Conservation (phyloP, 2,888 invertebrate species). For the Osmoderma eremita region DNA sequence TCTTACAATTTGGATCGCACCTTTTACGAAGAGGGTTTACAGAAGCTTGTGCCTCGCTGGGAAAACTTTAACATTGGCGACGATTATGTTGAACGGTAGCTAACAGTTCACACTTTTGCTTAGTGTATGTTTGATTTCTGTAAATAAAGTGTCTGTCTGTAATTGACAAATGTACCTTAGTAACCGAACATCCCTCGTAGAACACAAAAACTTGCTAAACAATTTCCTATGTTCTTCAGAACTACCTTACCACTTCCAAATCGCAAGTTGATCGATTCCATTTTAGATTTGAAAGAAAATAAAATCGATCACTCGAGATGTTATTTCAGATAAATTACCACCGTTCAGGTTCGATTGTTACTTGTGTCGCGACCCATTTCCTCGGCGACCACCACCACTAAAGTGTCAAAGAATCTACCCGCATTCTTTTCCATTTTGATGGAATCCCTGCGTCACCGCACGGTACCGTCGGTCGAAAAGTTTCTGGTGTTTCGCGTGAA, state of each 20-base stretch:
- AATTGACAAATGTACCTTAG: too few relatives aligned
- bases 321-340: conserved; percentile 14
- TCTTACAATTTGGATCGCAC: too few relatives aligned
- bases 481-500: background rate
- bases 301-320: conserved; percentile 17
- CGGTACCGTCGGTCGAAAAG: background rate
- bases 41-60: too few relatives aligned
- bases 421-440: conserved; percentile 1
- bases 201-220: too few relatives aligned
- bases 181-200: too few relatives aligned
- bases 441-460: background rate
- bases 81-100: too few relatives aligned
- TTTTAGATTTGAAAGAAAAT: conserved; percentile 11
- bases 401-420: conserved; percentile 2
- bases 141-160: too few relatives aligned
- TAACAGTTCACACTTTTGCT: too few relatives aligned
- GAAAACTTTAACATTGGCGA: too few relatives aligned
- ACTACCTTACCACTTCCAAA: background rate
- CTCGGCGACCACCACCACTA: background rate
- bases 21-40: too few relatives aligned
- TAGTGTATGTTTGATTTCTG: too few relatives aligned
- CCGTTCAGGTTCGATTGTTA: conserved; percentile 1
- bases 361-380: background rate
- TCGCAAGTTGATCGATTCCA: background rate
- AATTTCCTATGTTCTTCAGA: conserved; percentile 4